Evolutionary conservation across 2,113 vertebrate species (phyloP).

Genomic region (Percina caprodes): DNA sequence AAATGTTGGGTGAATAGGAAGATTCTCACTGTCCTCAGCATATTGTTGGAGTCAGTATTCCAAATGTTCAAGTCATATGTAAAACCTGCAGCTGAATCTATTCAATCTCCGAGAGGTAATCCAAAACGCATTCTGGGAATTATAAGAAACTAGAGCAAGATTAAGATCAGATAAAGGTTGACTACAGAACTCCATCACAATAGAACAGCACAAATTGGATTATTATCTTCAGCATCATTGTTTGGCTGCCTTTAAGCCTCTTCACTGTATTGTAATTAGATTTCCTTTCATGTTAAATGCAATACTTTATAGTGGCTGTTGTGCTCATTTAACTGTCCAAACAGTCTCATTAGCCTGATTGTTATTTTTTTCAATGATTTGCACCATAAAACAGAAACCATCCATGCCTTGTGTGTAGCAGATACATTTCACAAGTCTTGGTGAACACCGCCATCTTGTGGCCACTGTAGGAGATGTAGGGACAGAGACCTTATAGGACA

Average conservation of each 20-base stretch:
- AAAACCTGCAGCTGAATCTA: neutral
- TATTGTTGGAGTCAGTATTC: neutral
- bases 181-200: neutral
- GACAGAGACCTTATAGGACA: neutral
- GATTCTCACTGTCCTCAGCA: neutral
- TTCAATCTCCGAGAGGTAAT: neutral
- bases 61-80: neutral
- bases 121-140: conserved; percentile 18
- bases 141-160: neutral
- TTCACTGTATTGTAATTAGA: neutral
- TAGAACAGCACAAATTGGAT: neutral
- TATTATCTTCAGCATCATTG: neutral
- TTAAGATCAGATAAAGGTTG: neutral
- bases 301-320: neutral
- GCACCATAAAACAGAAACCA: neutral
- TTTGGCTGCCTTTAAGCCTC: neutral
- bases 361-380: conserved; percentile 2
- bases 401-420: too few relatives aligned
- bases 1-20: neutral
- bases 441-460: conserved; percentile 70
- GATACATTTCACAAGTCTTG: neutral
- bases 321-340: neutral
- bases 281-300: conserved; percentile 13
- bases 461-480: neutral
- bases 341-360: neutral